Conservation (phyloP, 2,888 invertebrate species). For the Anthrax anthrax region DNA sequence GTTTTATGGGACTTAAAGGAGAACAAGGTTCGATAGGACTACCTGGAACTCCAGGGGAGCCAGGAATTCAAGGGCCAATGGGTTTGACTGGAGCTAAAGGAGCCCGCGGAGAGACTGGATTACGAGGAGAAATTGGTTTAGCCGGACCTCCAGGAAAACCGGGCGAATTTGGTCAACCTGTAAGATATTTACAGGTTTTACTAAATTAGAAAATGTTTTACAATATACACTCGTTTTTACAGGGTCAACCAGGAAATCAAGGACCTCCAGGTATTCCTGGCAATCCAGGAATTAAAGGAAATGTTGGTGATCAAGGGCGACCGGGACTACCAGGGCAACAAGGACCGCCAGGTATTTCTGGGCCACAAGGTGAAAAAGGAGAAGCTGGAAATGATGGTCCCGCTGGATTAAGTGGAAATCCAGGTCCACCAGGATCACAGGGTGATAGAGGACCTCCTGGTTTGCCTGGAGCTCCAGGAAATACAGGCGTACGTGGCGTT, state of each 20-base stretch:
- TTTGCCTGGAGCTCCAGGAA: conserved; percentile 43
- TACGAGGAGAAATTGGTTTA: conserved; percentile 40
- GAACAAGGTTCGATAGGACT: conserved; percentile 57
- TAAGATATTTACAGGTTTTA: not conserved
- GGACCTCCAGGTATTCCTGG: conserved; percentile 43
- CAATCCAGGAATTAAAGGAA: conserved; percentile 45
- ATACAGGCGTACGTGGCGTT: conserved; percentile 45
- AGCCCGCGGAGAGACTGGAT: conserved; percentile 51
- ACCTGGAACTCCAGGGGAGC: conserved; percentile 57
- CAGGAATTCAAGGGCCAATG: conserved; percentile 52
- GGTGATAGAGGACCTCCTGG: conserved; percentile 45
- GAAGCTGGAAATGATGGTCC: conserved; percentile 54
- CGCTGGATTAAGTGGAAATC: conserved; percentile 53
- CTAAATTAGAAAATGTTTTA: too few relatives aligned
- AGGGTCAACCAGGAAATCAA: conserved; percentile 43
- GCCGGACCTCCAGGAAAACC: conserved; percentile 47
- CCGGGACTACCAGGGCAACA: conserved; percentile 38
- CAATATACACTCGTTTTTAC: not conserved
- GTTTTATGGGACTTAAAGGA: conserved; percentile 50
- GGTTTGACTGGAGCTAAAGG: conserved; percentile 63
- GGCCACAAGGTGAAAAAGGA: conserved; percentile 49
- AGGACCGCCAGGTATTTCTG: conserved; percentile 52
- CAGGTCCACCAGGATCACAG: conserved; percentile 48
- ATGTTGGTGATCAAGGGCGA: conserved; percentile 44
- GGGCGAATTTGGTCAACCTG: conserved; percentile 40